These are phyloP conservation scores for Anoplolepis gracilipes DNA, from an alignment of 1,140 invertebrate genomes.

Conservation along the genomic window DNA sequence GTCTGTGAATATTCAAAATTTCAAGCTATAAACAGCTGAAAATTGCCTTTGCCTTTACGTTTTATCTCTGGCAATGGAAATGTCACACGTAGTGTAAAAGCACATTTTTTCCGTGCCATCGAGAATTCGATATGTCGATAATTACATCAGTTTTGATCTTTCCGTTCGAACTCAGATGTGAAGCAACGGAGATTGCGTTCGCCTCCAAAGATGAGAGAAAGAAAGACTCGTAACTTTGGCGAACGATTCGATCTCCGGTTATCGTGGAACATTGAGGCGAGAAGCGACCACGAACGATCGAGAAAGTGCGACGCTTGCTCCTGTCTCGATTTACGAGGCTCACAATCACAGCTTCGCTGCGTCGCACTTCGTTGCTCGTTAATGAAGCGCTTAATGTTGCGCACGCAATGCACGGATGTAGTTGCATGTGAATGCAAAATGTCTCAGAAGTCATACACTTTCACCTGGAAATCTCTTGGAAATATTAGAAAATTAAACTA, in stretches of 20 bases:
- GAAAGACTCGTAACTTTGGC: constrained; percentile 9
- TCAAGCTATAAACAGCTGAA: neutral
- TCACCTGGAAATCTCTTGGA: constrained; percentile 31
- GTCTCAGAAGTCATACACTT: constrained; percentile 30
- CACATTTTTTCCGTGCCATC: neutral
- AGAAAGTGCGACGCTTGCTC: constrained; percentile 37
- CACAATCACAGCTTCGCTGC: constrained; percentile 6
- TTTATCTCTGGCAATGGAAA: neutral
- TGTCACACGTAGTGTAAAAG: neutral
- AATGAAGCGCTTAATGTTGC: constrained; percentile 50
- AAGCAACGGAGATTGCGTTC: neutral
- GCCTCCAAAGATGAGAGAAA: neutral
- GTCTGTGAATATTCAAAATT: neutral
- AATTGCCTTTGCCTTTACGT: neutral
- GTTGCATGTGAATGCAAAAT: constrained; percentile 39
- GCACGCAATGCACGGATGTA: constrained; percentile 22
- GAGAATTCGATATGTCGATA: constrained; percentile 11
- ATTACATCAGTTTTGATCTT: constrained; percentile 11
- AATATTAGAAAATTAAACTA: neutral
- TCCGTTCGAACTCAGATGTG: neutral
- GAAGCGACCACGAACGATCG: neutral
- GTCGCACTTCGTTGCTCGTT: constrained; percentile 44
- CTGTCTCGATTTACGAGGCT: constrained; percentile 18
- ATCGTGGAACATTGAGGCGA: constrained; percentile 25
- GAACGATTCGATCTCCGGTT: constrained; percentile 32